Evolutionary conservation across 2,113 vertebrate species (phyloP).

Genomic region (Thymallus thymallus): DNA sequence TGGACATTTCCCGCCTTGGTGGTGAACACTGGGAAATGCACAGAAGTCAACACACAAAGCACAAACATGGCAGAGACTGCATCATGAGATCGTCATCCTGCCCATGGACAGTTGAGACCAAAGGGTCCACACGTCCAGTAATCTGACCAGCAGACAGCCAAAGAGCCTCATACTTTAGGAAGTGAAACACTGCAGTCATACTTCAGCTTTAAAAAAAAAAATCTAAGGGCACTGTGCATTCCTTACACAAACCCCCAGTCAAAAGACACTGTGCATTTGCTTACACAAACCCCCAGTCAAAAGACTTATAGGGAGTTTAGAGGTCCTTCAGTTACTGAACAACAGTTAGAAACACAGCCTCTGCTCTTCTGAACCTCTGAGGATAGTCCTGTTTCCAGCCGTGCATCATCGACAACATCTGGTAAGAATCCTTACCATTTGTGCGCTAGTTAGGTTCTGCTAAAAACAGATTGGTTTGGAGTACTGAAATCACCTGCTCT

Average conservation of each 20-base stretch:
- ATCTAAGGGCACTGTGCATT: neutral
- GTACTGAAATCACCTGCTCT: too few species aligned
- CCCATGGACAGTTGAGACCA: slow-evolving; percentile 11
- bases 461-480: too few species aligned
- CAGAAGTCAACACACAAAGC: slow-evolving; percentile 29
- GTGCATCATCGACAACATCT: too few species aligned
- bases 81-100: neutral
- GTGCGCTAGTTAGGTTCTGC: too few species aligned
- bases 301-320: neutral
- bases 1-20: slow-evolving; percentile 62
- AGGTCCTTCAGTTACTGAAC: slow-evolving; percentile 14
- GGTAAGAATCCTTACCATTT: too few species aligned
- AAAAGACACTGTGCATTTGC: too few species aligned
- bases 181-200: too few species aligned
- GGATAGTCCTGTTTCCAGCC: too few species aligned
- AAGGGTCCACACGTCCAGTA: slow-evolving; percentile 1
- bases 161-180: too few species aligned
- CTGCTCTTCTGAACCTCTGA: slow-evolving; percentile 1
- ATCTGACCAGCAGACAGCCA: slow-evolving; percentile 58
- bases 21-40: slow-evolving; percentile 61
- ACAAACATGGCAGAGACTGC: neutral
- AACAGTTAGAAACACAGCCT: slow-evolving; percentile 33
- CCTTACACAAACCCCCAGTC: neutral
- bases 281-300: too few species aligned
- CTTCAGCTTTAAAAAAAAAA: neutral